A percentile compares a stretch with the other conserved stretches of the same genome.
These are phyloP conservation scores for Apteryx owenii DNA, from an alignment of 2,113 vertebrate species.

Conservation along the genomic window DNA sequence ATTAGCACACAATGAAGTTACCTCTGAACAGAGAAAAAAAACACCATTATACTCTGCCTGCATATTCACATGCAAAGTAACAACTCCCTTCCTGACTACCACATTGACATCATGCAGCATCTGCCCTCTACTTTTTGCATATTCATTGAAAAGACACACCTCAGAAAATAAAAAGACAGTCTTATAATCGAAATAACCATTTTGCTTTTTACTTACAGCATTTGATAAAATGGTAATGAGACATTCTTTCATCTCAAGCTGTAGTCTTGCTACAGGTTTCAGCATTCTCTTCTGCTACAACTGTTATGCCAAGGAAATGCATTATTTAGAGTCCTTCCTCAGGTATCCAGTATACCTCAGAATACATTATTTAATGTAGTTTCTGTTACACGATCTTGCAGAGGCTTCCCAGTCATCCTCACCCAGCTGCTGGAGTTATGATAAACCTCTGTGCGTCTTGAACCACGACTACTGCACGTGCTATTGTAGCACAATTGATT, in stretches of 20 bases:
- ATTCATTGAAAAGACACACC: conserved; percentile 42
- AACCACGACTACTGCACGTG: conserved; percentile 82
- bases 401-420: conserved; percentile 67
- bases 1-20: conserved; percentile 29
- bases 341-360: conserved; percentile 79
- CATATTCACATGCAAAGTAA: conserved; percentile 63
- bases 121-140: conserved; percentile 40
- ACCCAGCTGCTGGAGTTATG: conserved; percentile 67
- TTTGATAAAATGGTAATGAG: conserved; percentile 96
- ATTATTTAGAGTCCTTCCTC: conserved; percentile 84
- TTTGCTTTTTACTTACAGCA: conserved; percentile 88
- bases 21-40: conserved; percentile 1
- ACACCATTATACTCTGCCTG: background rate
- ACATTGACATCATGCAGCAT: conserved; percentile 45
- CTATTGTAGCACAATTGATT: conserved; percentile 81
- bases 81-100: background rate
- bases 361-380: conserved; percentile 81
- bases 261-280: conserved; percentile 78
- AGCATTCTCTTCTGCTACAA: conserved; percentile 78
- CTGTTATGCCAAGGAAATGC: conserved; percentile 77
- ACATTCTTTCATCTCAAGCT: conserved; percentile 86
- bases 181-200: conserved; percentile 30
- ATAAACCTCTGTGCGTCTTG: conserved; percentile 52
- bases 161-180: conserved; percentile 11
- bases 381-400: conserved; percentile 62